Evolutionary conservation across 2,113 vertebrate genomes (phyloP), one percentile per base, ranked within the genome.

Genomic region (Leptocoma aspasia): DNA sequence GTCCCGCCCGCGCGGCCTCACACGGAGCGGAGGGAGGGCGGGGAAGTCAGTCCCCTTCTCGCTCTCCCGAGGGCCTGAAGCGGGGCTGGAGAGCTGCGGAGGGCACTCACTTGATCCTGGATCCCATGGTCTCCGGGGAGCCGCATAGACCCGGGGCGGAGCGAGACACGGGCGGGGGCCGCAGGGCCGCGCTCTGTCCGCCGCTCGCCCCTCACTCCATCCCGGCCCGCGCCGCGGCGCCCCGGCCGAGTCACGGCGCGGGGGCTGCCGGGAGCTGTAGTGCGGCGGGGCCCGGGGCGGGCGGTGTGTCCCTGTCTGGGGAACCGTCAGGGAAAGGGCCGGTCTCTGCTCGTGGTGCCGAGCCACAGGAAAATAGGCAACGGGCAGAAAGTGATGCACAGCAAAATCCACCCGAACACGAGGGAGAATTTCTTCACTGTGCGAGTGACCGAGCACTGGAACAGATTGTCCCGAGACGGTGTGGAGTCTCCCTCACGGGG

Each of bases 71-170:
- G 92, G 86, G 92, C 89, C 86, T 54, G 86, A 7, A 66, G 69
- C 54, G 60, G 39, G 89, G 31, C 89, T 64, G 92, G 53, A 47
- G 92, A 85, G 90, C 95, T 90, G 63, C 75, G 75, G 84, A 94
- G 92, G 68, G 68, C 97, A 98, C 98, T 98, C 97, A 98, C 98
- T 98, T 98, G 97, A 98, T 97, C 96, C 98, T 96, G 98, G 98
- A 98, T 96, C 98, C 98, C 98, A 98, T 98, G 97, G 97, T 98
- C 97, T 97, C 97, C 89, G 88, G 95, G 95, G 95, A 97, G 95
- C 97, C 97, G 97, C 97, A 98, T 98, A 98, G 96, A 94, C 97
- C 97, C 97, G 63, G 61, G 83, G 78, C 85, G 66, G 90, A 87
- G 63, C 92, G 42, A 47, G 30, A 27, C 20, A 33, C 27, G 35